Evolutionary conservation across 2,797 vertebrate genomes (phyloP), one percentile per base, ranked within the genome.

Genomic region (Danio aesculapii): DNA sequence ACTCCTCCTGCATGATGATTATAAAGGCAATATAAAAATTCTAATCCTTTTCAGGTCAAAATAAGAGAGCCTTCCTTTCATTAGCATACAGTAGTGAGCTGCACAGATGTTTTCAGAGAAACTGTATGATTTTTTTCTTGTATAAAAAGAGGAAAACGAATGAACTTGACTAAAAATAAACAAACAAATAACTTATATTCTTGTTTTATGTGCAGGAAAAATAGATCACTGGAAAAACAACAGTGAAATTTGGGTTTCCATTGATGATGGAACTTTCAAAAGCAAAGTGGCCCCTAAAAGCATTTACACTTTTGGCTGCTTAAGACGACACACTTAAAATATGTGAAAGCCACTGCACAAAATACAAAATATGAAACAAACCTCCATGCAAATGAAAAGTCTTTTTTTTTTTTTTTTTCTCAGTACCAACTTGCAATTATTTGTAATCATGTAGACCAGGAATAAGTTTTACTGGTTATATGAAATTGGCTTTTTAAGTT

Each of bases 1-100:
- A 46, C 69, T 64, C 39, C 67, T 2, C 12, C 14, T 58, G 73
- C 75, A 66, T n/a, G 17, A 81, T 76, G 55, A 57, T 55, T 6
- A 49, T 19, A 8, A 63, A 30, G 57, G 8, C 8, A 62, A 47
- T 16, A n/a, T 17, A 75, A 64, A 76, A 44, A 41, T 10, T 64
- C 11, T 53, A 12, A 64, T 41, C 47, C 4, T 16, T 61, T 74
- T 61, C 44, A 47, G 55, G 55, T 61, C 55, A 74, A 16, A 59
- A 73, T 57, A 47, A 59, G 21, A 46, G 13, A 16, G 21, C n/a
- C 8, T 69, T 57, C 39, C n/a, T 17, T 57, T 21, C 6, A 46
- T 11, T n/a, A 17, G 52, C 11, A 30, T 30, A 30, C 30, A 30
- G 49, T n/a, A 53, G 17, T 10, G 13, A 55, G n/a, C 6, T 21